Conservation (phyloP, 1,140 invertebrate species). For the Ganaspis sp. region DNA sequence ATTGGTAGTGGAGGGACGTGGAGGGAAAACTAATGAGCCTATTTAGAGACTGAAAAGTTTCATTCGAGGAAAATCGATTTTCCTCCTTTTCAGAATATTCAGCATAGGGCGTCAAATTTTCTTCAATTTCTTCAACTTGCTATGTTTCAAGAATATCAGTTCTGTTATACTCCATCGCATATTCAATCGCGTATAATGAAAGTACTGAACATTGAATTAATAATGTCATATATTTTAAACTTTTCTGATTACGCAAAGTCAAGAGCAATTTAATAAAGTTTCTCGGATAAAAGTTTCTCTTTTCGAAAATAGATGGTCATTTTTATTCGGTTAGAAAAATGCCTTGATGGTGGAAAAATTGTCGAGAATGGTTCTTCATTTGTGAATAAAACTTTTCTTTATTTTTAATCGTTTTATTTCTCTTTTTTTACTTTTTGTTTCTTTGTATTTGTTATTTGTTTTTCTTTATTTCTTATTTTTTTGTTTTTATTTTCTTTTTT, state of each 20-base stretch:
- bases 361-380: no score
- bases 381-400: no score
- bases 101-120: conserved; percentile 1
- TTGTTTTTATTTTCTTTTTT: no score
- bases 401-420: no score
- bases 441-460: no score
- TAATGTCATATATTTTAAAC: conserved; percentile 2
- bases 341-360: no score
- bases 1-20: conserved; percentile 48
- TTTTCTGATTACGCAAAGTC: neutral
- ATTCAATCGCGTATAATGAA: neutral
- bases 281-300: neutral
- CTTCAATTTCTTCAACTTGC: neutral
- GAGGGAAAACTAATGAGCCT: conserved; percentile 70
- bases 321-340: neutral
- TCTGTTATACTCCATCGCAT: conserved; percentile 22
- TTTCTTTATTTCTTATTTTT: no score
- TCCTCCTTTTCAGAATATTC: conserved; percentile 34
- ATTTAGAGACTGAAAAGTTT: conserved; percentile 68
- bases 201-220: conserved; percentile 22
- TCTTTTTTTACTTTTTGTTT: no score
- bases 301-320: neutral
- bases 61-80: conserved; percentile 66
- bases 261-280: neutral
- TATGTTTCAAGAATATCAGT: conserved; percentile 8